phyloP scores from a whole-genome alignment of 2,888 invertebrate genomes.

The Minunthozetes semirufus region DNA sequence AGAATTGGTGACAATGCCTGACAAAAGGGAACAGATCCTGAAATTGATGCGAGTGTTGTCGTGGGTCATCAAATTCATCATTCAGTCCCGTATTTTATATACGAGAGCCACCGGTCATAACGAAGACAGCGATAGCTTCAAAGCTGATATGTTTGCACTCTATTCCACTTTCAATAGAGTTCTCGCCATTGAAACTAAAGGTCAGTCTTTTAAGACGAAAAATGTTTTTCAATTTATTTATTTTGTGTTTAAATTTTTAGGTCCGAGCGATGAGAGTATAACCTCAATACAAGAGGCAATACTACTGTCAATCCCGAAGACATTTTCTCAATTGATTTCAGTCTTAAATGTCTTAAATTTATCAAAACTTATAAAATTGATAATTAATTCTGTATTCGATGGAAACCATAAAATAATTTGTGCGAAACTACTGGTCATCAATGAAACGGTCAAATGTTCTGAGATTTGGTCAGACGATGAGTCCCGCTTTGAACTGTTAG shows the following conservation, averaged over 20 bases:
- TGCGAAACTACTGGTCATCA: slow-evolving; percentile 73
- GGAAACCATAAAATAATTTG: slow-evolving; percentile 20
- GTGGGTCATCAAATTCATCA: slow-evolving; percentile 84
- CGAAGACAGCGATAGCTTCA: slow-evolving; percentile 62
- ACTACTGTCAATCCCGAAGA: neutral
- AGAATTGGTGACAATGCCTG: slow-evolving; percentile 63
- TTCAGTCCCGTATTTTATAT: slow-evolving; percentile 60
- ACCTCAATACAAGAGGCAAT: slow-evolving; percentile 24
- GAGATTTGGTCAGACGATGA: slow-evolving; percentile 70
- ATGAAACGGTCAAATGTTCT: slow-evolving; percentile 67
- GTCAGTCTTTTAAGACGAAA: neutral
- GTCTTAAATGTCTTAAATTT: slow-evolving; percentile 60
- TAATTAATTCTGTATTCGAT: slow-evolving; percentile 46
- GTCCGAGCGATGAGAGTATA: slow-evolving; percentile 4
- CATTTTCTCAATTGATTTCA: slow-evolving; percentile 56
- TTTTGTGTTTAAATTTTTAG: neutral
- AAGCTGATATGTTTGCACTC: slow-evolving; percentile 59
- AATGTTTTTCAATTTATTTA: neutral
- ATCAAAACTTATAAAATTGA: slow-evolving; percentile 68
- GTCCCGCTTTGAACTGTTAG: slow-evolving; percentile 72
- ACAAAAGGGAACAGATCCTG: slow-evolving; percentile 75
- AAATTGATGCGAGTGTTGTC: slow-evolving; percentile 83
- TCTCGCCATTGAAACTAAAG: slow-evolving; percentile 48
- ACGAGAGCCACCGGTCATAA: slow-evolving; percentile 58
- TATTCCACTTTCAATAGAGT: slow-evolving; percentile 68